These are phyloP conservation scores for Porites cylindrica DNA, from an alignment of 92 coral and sea anemone genomes.

Conservation along the genomic window DNA sequence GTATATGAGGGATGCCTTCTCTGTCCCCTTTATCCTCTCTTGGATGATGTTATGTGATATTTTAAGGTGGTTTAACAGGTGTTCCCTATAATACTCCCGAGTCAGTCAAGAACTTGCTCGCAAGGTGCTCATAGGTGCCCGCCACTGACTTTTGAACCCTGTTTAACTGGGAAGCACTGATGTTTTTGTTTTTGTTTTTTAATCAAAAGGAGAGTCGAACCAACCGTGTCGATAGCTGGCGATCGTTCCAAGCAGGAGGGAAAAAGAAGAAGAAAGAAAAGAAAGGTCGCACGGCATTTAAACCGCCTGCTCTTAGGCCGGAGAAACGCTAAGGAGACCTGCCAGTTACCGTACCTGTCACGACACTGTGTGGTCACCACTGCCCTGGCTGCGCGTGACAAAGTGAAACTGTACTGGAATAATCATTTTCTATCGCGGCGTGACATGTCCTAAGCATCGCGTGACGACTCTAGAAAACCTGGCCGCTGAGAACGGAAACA, in stretches of 20 bases:
- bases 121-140: too few species aligned
- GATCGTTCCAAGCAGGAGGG: constrained; percentile 88
- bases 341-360: not conserved
- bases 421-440: not conserved
- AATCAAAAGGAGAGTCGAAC: constrained; percentile 89
- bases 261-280: constrained; percentile 87
- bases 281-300: constrained; percentile 81
- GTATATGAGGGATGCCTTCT: too few species aligned
- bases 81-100: too few species aligned
- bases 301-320: constrained; percentile 95
- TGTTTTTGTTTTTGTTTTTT: not conserved
- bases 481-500: not conserved
- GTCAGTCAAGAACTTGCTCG: too few species aligned
- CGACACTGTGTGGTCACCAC: not conserved
- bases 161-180: not conserved
- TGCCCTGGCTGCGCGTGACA: not conserved
- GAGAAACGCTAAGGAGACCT: constrained; percentile 76
- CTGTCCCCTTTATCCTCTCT: too few species aligned
- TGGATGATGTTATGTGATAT: too few species aligned
- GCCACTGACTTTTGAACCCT: not conserved
- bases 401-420: not conserved
- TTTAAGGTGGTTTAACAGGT: too few species aligned
- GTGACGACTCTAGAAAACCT: not conserved
- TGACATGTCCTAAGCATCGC: not conserved
- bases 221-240: constrained; percentile 98